Conservation (phyloP, 2,888 invertebrate species). For the Calameuta idolon region DNA sequence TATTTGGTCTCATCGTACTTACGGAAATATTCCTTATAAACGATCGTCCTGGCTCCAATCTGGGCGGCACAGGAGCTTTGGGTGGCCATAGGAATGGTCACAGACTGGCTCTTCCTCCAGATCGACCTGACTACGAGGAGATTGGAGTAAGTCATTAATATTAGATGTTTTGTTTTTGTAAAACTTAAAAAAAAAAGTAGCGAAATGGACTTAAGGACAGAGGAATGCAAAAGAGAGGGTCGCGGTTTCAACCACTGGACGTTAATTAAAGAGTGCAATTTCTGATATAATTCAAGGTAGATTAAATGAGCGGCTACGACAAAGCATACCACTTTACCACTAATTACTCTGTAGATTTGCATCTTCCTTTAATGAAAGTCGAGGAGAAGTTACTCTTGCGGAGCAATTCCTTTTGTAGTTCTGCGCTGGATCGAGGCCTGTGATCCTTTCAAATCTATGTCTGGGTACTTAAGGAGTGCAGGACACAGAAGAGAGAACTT, state of each 20-base stretch:
- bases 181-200: background rate
- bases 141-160: slow-evolving; percentile 62
- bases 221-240: background rate
- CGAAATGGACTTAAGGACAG: background rate
- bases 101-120: slow-evolving; percentile 66
- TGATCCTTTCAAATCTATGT: background rate
- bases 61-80: slow-evolving; percentile 70
- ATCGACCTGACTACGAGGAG: slow-evolving; percentile 78
- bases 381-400: background rate
- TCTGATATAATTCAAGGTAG: background rate
- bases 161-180: background rate
- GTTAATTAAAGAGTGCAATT: background rate
- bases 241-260: background rate
- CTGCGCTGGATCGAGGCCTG: background rate
- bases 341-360: background rate
- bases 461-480: background rate
- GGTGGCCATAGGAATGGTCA: slow-evolving; percentile 68
- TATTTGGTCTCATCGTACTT: slow-evolving; percentile 88
- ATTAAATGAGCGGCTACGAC: background rate
- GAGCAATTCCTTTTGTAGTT: background rate
- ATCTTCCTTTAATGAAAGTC: background rate
- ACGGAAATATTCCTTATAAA: slow-evolving; percentile 84
- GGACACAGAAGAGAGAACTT: background rate
- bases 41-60: slow-evolving; percentile 70
- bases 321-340: background rate